These are phyloP conservation scores for Junonia oenone DNA, from an alignment of 2,888 invertebrate genomes.

Conservation along the genomic window DNA sequence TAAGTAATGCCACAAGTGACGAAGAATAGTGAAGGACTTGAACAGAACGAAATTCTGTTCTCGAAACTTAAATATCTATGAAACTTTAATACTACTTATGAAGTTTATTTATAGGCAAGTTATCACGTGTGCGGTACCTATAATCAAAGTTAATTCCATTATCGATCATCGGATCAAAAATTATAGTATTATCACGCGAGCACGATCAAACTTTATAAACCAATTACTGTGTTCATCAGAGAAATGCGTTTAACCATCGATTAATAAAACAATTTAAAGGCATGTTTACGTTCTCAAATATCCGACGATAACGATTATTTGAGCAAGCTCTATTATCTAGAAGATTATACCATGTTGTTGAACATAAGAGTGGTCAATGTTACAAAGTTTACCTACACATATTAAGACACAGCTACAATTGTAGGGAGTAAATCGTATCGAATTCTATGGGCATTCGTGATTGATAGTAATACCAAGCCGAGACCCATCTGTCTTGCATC, in stretches of 20 bases:
- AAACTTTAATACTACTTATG: background rate
- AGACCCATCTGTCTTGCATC: too few species aligned
- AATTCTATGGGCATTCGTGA: too few species aligned
- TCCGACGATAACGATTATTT: background rate
- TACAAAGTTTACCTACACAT: too few species aligned
- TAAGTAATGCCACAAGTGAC: too few species aligned
- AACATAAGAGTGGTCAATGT: too few species aligned
- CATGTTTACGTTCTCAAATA: background rate
- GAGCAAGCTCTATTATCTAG: background rate
- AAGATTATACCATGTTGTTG: too few species aligned
- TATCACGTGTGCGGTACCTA: background rate
- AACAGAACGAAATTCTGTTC: too few species aligned
- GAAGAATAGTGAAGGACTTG: too few species aligned
- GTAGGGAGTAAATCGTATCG: too few species aligned
- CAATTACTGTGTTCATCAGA: background rate
- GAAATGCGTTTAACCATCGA: background rate
- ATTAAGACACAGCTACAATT: too few species aligned
- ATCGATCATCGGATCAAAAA: background rate
- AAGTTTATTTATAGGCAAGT: background rate
- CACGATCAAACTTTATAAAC: background rate
- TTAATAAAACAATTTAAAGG: background rate
- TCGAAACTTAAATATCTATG: too few species aligned
- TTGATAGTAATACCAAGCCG: too few species aligned
- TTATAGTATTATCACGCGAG: background rate
- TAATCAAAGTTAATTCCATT: background rate